Percentiles rank a stretch among this genome's conserved stretches.
Conservation (phyloP, 2,888 invertebrate species). For the Tetropium fuscum region DNA sequence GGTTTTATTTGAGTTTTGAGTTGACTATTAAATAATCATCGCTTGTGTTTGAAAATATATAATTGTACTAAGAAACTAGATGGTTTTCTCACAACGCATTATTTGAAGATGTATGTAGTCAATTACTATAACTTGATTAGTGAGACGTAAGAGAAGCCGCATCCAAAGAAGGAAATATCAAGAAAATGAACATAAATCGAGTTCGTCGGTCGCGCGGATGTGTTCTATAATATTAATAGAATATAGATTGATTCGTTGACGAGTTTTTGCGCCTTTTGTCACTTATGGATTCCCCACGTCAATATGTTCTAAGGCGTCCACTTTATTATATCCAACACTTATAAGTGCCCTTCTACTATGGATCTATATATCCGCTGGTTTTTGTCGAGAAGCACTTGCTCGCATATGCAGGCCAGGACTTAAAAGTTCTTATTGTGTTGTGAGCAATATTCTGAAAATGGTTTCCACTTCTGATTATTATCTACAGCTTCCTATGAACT, state of each 20-base stretch:
- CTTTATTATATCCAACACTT: slow-evolving; percentile 48
- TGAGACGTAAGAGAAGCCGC: not conserved
- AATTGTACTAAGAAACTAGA: too few relatives aligned
- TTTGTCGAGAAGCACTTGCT: slow-evolving; percentile 43
- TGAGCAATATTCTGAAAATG: too few relatives aligned
- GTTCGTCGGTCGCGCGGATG: slow-evolving; percentile 37
- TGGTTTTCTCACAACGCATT: too few relatives aligned
- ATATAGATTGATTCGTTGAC: slow-evolving; percentile 63
- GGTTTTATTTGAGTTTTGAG: too few relatives aligned
- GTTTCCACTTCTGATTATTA: too few relatives aligned
- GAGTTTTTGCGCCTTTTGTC: slow-evolving; percentile 55
- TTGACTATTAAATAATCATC: too few relatives aligned
- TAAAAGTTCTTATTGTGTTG: not conserved
- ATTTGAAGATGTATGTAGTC: too few relatives aligned
- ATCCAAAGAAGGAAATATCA: slow-evolving; percentile 50
- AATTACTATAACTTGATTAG: not conserved
- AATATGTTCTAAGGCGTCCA: slow-evolving; percentile 49
- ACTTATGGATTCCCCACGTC: slow-evolving; percentile 50
- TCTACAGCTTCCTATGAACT: too few relatives aligned
- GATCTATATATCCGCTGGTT: slow-evolving; percentile 47
- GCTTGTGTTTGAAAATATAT: too few relatives aligned
- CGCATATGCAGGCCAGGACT: slow-evolving; percentile 37
- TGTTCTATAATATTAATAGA: slow-evolving; percentile 59
- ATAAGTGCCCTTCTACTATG: slow-evolving; percentile 36
- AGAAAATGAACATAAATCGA: slow-evolving; percentile 51